These are phyloP conservation scores for Panopea generosa DNA, from an alignment of 2,888 invertebrate species.

Conservation along the genomic window DNA sequence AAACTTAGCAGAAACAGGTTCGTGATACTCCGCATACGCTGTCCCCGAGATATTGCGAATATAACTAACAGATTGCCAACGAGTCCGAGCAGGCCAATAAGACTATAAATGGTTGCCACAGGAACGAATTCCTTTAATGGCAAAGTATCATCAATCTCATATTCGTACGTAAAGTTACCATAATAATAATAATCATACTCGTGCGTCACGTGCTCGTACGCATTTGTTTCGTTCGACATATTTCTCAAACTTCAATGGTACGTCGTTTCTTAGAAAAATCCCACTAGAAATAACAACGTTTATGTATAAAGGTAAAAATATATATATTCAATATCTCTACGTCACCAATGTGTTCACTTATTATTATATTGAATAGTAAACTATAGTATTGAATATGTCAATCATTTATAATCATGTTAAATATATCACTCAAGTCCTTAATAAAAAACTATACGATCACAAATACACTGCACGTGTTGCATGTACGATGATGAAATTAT, in stretches of 20 bases:
- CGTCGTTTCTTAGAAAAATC: too few relatives aligned
- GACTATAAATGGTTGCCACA: conserved; percentile 87
- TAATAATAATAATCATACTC: conserved; percentile 46
- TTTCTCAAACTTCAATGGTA: background rate
- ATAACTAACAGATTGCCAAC: conserved; percentile 88
- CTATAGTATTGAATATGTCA: too few relatives aligned
- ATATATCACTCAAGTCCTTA: too few relatives aligned
- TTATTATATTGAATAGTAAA: too few relatives aligned
- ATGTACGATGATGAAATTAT: too few relatives aligned
- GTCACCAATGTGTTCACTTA: too few relatives aligned
- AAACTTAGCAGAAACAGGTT: conserved; percentile 90
- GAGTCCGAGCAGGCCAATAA: conserved; percentile 88
- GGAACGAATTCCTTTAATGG: conserved; percentile 88
- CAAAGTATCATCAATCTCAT: conserved; percentile 80
- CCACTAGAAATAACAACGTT: too few relatives aligned
- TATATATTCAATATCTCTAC: too few relatives aligned
- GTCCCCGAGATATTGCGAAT: conserved; percentile 87
- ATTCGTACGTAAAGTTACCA: conserved; percentile 85
- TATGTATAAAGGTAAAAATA: too few relatives aligned
- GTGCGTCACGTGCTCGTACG: background rate
- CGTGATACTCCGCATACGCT: conserved; percentile 88
- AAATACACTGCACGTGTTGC: too few relatives aligned
- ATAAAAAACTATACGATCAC: too few relatives aligned
- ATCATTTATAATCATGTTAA: too few relatives aligned
- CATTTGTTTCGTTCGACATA: background rate